phyloP scores from a whole-genome alignment of 2,797 vertebrate genomes.

The Ctenopoma multispine region DNA sequence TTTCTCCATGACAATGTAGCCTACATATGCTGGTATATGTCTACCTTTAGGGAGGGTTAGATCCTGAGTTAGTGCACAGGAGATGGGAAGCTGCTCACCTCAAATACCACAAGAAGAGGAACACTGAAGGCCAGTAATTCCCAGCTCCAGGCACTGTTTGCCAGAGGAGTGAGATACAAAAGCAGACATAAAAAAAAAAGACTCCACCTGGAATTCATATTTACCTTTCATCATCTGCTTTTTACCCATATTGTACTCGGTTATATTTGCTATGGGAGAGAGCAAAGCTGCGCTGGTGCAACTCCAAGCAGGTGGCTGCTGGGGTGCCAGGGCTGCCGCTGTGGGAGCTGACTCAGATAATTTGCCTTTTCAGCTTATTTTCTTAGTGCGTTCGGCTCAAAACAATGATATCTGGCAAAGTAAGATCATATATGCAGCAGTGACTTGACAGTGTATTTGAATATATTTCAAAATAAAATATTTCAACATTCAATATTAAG shows the following conservation, averaged over 20 bases:
- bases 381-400: slow-evolving; percentile 41
- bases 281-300: slow-evolving; percentile 32
- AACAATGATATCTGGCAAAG: slow-evolving; percentile 44
- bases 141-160: slow-evolving; percentile 35
- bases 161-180: slow-evolving; percentile 33
- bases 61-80: slow-evolving; percentile 40
- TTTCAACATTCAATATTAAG: slow-evolving; percentile 4
- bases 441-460: slow-evolving; percentile 16
- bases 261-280: slow-evolving; percentile 52
- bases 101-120: slow-evolving; percentile 26
- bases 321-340: slow-evolving; percentile 40
- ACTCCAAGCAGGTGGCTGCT: slow-evolving; percentile 54
- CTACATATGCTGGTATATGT: slow-evolving; percentile 28
- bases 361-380: slow-evolving; percentile 55
- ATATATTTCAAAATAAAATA: slow-evolving; percentile 2
- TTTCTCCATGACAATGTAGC: slow-evolving; percentile 16
- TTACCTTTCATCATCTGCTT: slow-evolving; percentile 71
- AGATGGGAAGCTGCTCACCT: slow-evolving; percentile 64
- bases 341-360: slow-evolving; percentile 58
- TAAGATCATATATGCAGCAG: slow-evolving; percentile 14
- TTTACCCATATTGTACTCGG: slow-evolving; percentile 47
- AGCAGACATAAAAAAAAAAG: slow-evolving; percentile 51
- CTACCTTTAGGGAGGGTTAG: slow-evolving; percentile 37
- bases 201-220: slow-evolving; percentile 60
- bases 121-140: slow-evolving; percentile 42